phyloP scores from a whole-genome alignment of 2,888 invertebrate genomes.

The Hirtodrosophila alboralis region DNA sequence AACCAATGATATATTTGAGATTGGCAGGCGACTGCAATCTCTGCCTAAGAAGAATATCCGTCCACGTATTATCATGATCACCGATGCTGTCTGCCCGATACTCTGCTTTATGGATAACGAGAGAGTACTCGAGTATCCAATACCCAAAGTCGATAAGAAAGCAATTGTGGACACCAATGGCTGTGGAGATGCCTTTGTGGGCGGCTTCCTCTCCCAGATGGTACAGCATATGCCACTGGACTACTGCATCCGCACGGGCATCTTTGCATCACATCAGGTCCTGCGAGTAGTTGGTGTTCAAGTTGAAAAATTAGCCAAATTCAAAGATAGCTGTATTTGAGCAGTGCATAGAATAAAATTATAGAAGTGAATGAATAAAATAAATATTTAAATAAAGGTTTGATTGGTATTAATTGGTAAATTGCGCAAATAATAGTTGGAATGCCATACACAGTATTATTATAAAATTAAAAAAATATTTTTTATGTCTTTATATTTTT shows the following conservation, averaged over 20 bases:
- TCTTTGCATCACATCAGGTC: conserved; percentile 63
- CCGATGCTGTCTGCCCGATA: conserved; percentile 54
- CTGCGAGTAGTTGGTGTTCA: conserved; percentile 48
- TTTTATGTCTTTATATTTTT: too few relatives aligned
- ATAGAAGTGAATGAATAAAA: too few relatives aligned
- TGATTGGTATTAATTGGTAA: too few relatives aligned
- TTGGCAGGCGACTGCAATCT: conserved; percentile 50
- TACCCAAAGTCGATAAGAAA: conserved; percentile 46
- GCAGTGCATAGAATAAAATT: too few relatives aligned
- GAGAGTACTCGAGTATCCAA: conserved; percentile 50
- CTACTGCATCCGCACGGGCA: conserved; percentile 65
- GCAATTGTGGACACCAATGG: conserved; percentile 61
- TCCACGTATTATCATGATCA: conserved; percentile 51
- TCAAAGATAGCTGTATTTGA: conserved; percentile 51
- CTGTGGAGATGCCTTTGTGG: conserved; percentile 68
- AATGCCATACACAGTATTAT: too few relatives aligned
- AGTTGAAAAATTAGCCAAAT: conserved; percentile 54
- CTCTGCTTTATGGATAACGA: conserved; percentile 58
- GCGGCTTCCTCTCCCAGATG: conserved; percentile 64
- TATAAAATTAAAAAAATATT: too few relatives aligned
- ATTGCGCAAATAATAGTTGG: too few relatives aligned
- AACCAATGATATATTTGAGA: conserved; percentile 51
- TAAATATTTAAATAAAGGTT: too few relatives aligned
- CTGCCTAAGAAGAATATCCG: conserved; percentile 46
- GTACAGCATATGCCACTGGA: conserved; percentile 67